Percentiles rank a stretch among this genome's conserved stretches.
These are phyloP conservation scores for Sabatieria punctata DNA, from an alignment of 2,888 invertebrate genomes.

Conservation along the genomic window DNA sequence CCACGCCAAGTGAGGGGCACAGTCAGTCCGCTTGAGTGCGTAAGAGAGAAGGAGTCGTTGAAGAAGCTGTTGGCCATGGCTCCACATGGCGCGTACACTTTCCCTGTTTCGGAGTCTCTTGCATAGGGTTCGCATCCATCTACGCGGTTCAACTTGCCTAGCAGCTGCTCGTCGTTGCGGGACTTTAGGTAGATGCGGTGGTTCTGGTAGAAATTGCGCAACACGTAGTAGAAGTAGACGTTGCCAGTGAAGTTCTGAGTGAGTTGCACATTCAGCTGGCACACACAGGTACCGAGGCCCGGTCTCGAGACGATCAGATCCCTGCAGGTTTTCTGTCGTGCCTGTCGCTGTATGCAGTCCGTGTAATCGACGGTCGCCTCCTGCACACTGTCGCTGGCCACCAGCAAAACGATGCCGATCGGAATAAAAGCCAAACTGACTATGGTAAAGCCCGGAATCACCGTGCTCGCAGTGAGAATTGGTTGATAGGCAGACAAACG, in stretches of 20 bases:
- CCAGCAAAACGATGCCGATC: slow-evolving; percentile 76
- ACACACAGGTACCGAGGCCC: too few species aligned
- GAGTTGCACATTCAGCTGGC: too few species aligned
- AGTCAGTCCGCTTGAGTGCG: too few species aligned
- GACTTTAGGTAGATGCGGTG: slow-evolving; percentile 95
- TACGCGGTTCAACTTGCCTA: slow-evolving; percentile 49
- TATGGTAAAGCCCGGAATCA: slow-evolving; percentile 86
- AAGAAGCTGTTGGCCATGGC: slow-evolving; percentile 97
- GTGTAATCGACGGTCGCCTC: slow-evolving; percentile 8
- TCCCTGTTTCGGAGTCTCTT: slow-evolving; percentile 8
- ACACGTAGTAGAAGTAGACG: slow-evolving; percentile 91
- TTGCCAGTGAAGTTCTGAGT: slow-evolving; percentile 39
- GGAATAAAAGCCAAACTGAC: slow-evolving; percentile 94
- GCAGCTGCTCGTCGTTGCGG: slow-evolving; percentile 68
- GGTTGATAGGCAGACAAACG: slow-evolving; percentile 95
- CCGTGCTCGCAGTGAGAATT: slow-evolving; percentile 88
- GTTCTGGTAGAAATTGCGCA: slow-evolving; percentile 96
- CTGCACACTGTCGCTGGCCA: slow-evolving; percentile 64
- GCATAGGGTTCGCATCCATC: slow-evolving; percentile 47
- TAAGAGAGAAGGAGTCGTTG: slow-evolving; percentile 62
- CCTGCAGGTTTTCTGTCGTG: too few species aligned
- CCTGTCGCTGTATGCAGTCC: too few species aligned
- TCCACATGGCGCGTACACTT: slow-evolving; percentile 81
- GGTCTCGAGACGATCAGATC: too few species aligned
- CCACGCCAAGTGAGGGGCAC: too few species aligned